Base-by-base conservation (phyloP, 2,797 vertebrate species). In the Argyrosomus regius region DNA sequence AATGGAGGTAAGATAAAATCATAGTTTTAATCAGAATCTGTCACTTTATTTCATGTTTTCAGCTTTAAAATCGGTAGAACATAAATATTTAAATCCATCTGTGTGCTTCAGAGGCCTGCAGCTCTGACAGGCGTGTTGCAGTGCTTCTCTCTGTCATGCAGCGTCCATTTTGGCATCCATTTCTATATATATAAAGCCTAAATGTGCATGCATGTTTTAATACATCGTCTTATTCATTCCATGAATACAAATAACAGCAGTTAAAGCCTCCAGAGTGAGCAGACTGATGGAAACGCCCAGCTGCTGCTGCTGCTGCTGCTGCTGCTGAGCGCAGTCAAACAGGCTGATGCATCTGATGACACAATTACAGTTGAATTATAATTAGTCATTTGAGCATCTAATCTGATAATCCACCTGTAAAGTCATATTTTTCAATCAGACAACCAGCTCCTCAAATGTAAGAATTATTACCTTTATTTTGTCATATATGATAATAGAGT, bases 1-100 rank as follows among this genome's bases (percentile, higher is more conserved):
- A 6, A 97, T 99, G 85, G 96, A 98, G 97, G 97, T 98, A 82
- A 82, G 75, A 62, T 0, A 2, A 3, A 39, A 0, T 24, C 1
- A 6, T 50, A 0, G 11, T 14, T 6, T 12, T 6, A 8, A 8
- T 20, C 2, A 3, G 18, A 5, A 7, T 75, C n/a, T 50, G 5
- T 54, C 17, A 12, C 8, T 63, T 63, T 26, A 6, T n/a, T 16
- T 28, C 2, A 3, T 3, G 8, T 18, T 18, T 65, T 0, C 22
- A 3, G 5, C 1, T 50, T 10, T 10, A 14, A 43, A 39, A 16
- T 22, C 0, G 3, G 6, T 1, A 7, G 5, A 3, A 3, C 2
- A 1, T 2, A 39, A 39, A 39, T 0, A 48, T 54, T 54, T 1
- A 6, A 14, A n/a, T 49, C 2, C n/a, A 1, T 22, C 13, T 26